phyloP scores from a whole-genome alignment of 2,888 invertebrate genomes.

The Drosophila formosana region DNA sequence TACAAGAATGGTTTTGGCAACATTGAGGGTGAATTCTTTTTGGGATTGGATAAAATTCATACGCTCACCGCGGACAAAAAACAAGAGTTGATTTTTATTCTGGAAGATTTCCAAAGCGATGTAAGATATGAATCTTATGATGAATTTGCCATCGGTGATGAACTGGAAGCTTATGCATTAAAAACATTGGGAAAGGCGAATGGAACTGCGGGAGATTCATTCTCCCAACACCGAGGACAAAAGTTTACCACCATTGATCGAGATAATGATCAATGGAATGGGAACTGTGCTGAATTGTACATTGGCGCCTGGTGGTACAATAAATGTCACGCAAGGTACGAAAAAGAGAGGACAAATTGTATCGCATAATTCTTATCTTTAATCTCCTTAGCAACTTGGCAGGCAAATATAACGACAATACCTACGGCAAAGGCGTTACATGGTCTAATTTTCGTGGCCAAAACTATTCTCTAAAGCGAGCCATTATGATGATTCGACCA shows the following conservation, averaged over 20 bases:
- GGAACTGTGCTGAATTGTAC: background rate
- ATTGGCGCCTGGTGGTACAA: conserved; percentile 8
- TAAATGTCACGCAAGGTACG: background rate
- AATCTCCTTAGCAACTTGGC: background rate
- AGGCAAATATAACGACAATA: conserved; percentile 3
- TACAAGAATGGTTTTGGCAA: conserved; percentile 45
- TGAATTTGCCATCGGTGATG: conserved; percentile 33
- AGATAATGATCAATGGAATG: conserved; percentile 3
- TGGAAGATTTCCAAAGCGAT: conserved; percentile 31
- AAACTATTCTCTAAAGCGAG: conserved; percentile 5
- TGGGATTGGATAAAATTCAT: conserved; percentile 48
- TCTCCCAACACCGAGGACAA: conserved; percentile 15
- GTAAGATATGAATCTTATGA: conserved; percentile 32
- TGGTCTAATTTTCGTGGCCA: conserved; percentile 6
- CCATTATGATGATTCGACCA: conserved; percentile 1
- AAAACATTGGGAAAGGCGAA: conserved; percentile 28
- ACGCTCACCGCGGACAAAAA: conserved; percentile 14
- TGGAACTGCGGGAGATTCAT: conserved; percentile 41
- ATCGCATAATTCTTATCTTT: background rate
- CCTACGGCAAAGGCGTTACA: background rate
- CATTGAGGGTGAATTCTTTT: conserved; percentile 39
- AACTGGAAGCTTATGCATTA: conserved; percentile 15
- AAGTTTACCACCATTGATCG: conserved; percentile 7
- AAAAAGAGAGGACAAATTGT: background rate
- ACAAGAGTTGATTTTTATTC: conserved; percentile 33